phyloP scores from a whole-genome alignment of 2,888 invertebrate genomes.

The Drosophila meridiana region DNA sequence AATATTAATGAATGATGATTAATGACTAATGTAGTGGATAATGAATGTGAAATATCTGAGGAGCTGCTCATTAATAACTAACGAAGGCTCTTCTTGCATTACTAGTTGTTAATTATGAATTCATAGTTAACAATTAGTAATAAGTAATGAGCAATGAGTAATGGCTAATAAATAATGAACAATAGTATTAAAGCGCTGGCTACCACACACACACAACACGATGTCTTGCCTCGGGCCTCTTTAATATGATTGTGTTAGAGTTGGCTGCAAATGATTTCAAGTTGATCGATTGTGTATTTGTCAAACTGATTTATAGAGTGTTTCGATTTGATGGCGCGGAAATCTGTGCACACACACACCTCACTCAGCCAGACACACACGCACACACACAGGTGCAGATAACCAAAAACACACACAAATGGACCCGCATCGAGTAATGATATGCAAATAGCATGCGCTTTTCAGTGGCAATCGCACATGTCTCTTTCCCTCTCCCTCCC shows the following conservation, averaged over 20 bases:
- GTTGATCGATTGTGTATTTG: constrained; percentile 71
- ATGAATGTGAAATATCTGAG: too few species aligned
- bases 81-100: not conserved
- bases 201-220: not conserved
- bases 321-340: constrained; percentile 69
- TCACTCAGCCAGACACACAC: constrained; percentile 16
- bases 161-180: not conserved
- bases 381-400: constrained; percentile 1
- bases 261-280: constrained; percentile 53
- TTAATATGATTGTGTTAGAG: constrained; percentile 10
- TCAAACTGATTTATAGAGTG: constrained; percentile 73
- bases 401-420: constrained; percentile 38
- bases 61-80: not conserved
- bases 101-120: not conserved
- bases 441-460: constrained; percentile 77
- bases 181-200: not conserved
- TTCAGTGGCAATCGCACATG: constrained; percentile 47
- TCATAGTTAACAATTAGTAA: not conserved
- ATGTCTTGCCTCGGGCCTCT: not conserved
- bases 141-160: not conserved
- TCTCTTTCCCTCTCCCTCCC: not conserved
- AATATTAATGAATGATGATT: not conserved
- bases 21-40: not conserved
- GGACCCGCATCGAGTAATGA: constrained; percentile 65
- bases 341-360: constrained; percentile 47